These are phyloP conservation scores for Epistrophe grossulariae DNA, from an alignment of 2,888 invertebrate genomes.

Conservation along the genomic window DNA sequence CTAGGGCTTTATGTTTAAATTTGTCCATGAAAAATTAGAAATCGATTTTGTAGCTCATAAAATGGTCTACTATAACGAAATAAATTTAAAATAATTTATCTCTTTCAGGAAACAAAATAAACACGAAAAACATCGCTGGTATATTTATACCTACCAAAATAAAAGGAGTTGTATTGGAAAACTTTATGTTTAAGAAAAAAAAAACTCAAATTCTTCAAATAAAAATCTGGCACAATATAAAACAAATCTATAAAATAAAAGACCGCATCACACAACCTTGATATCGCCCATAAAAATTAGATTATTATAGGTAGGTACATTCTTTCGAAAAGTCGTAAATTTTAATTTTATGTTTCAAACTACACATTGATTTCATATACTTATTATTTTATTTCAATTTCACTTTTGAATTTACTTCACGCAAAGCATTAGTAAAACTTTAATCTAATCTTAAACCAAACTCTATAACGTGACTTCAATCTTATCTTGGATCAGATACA, in stretches of 20 bases:
- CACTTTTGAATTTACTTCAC: constrained; percentile 24
- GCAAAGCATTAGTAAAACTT: constrained; percentile 33
- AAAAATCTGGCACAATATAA: background rate
- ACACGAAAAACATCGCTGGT: no score
- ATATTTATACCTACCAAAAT: no score
- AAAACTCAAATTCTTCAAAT: no score
- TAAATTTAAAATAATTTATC: no score
- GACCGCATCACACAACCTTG: background rate
- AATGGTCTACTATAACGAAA: no score
- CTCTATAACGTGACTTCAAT: constrained; percentile 66
- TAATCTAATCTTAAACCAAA: constrained; percentile 37
- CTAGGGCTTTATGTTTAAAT: no score
- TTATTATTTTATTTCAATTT: background rate
- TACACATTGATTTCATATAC: background rate
- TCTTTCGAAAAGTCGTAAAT: background rate
- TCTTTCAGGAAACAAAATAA: no score
- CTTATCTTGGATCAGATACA: constrained; percentile 26
- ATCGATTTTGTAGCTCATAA: no score
- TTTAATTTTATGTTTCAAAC: background rate
- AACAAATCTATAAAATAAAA: background rate
- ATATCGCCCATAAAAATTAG: background rate
- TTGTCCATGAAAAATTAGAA: no score
- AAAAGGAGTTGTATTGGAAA: no score
- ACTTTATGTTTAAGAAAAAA: no score
- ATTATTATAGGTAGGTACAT: background rate